Base-by-base conservation (phyloP, 2,113 vertebrate species). In the Equus quagga region DNA sequence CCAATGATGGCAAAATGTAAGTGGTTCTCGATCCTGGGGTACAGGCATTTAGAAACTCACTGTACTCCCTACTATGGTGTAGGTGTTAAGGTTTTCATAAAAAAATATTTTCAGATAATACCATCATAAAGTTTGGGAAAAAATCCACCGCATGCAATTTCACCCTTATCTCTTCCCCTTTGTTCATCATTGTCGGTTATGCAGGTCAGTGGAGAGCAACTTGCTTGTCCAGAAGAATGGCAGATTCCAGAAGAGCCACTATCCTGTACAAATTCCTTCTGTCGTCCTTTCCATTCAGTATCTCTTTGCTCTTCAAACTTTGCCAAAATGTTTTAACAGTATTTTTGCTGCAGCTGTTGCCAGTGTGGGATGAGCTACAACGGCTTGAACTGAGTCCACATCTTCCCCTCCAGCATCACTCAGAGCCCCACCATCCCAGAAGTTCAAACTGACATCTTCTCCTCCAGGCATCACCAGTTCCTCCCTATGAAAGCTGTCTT, bases 301-400 rank as follows among this genome's bases (percentile, higher is more conserved):
- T 65, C 18, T 62, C 26, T 49, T 92, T 85, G 26, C 24, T 96
- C 24, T 49, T 21, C 62, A 75, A 10, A 93, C 12, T 44, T 31
- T 91, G 49, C 54, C 78, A 87, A 91, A 93, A 13, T 3, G 3
- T 79, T 89, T 89, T 86, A 85, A 83, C n/a, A 75, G n/a, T 78
- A 23, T 72, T 94, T 94, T 33, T 75, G 9, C 14, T 93, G 36
- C 56, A 96, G 41, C 49, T n/a, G 13, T 44, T 81, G 18, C 33
- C 58, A 15, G 4, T 2, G 14, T 67, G 5, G 2, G 6, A 67
- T 13, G 17, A 62, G 21, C n/a, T 21, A 2, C 15, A 86, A 33
- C 5, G 8, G 60, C 31, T 58, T 79, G 33, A 84, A 82, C 5
- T 19, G 24, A 93, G 83, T 33, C 56, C 1, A 2, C 31, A n/a